phyloP scores from a whole-genome alignment of 2,113 vertebrate genomes.

The Eretmodus cyanostictus region DNA sequence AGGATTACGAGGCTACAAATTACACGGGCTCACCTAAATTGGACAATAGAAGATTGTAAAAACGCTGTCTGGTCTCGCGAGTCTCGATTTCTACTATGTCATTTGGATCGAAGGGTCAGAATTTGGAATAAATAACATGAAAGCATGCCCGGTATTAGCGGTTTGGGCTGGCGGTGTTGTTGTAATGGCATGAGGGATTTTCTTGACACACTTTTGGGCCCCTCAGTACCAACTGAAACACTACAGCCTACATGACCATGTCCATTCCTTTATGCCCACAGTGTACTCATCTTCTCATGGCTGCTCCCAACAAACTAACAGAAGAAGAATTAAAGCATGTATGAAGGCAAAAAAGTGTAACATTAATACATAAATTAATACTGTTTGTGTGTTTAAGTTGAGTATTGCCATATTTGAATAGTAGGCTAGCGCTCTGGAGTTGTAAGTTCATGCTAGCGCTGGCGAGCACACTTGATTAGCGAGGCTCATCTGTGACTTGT shows the following conservation, averaged over 20 bases:
- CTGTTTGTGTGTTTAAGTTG: background rate
- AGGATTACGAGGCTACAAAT: background rate
- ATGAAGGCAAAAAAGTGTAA: background rate
- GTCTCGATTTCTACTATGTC: background rate
- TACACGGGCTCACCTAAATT: background rate
- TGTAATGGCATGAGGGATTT: background rate
- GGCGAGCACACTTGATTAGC: background rate
- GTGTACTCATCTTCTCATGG: background rate
- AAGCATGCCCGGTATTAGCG: background rate
- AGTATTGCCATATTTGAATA: background rate
- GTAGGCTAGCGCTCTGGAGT: background rate
- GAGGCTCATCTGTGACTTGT: background rate
- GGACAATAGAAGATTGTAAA: background rate
- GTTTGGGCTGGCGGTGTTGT: background rate
- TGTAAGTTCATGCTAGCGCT: background rate
- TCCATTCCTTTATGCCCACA: background rate
- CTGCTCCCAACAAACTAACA: background rate
- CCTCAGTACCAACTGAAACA: background rate
- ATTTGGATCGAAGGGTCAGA: background rate
- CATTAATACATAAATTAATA: background rate
- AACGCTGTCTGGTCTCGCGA: background rate
- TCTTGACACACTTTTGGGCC: background rate
- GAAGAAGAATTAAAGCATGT: background rate
- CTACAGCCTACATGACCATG: background rate
- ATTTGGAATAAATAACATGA: background rate